Percentiles rank a stretch among this genome's conserved stretches.
These are phyloP conservation scores for Isichthys henryi DNA, from an alignment of 2,113 vertebrate genomes.

Conservation along the genomic window DNA sequence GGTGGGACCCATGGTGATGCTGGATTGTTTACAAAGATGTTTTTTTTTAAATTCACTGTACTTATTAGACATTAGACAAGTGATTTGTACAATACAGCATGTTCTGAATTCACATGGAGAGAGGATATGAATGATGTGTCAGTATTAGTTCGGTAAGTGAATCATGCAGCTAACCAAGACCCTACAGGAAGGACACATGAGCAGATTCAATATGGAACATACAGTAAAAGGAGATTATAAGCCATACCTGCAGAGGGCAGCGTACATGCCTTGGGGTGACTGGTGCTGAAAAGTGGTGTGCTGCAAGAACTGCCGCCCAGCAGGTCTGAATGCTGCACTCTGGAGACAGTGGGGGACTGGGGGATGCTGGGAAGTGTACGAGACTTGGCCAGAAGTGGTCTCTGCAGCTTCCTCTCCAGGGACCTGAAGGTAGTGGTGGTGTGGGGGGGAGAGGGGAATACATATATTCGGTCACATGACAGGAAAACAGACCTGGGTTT, in stretches of 20 bases:
- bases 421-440: conserved; percentile 55
- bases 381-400: conserved; percentile 75
- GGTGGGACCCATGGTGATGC: background rate
- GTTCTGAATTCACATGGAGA: background rate
- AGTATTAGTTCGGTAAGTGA: background rate
- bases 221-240: background rate
- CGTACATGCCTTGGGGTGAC: conserved; percentile 64
- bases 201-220: background rate
- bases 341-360: conserved; percentile 73
- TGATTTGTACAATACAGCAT: background rate
- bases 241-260: conserved; percentile 71
- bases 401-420: conserved; percentile 74
- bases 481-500: background rate
- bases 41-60: background rate
- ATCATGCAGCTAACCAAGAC: background rate
- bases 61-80: background rate
- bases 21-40: background rate
- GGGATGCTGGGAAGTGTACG: conserved; percentile 83
- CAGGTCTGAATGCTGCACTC: conserved; percentile 60
- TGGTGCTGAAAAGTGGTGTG: conserved; percentile 37
- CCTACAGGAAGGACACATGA: background rate
- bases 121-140: background rate
- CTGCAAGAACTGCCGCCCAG: conserved; percentile 49
- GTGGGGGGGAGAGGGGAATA: conserved; percentile 21
- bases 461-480: background rate